Conservation (phyloP, 2,888 invertebrate species). For the Unio delphinus region DNA sequence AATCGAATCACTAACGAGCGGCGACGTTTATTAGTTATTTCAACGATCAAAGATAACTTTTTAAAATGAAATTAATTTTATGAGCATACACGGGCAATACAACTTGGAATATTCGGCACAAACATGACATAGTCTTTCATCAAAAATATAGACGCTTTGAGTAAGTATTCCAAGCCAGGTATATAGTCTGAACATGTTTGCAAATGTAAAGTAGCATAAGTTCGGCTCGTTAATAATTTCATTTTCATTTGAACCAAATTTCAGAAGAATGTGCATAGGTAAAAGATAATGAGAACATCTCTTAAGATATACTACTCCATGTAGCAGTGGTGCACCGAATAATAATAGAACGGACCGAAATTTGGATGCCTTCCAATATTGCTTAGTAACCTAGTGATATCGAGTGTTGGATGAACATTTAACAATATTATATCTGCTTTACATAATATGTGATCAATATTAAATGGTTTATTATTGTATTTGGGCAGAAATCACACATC, state of each 20-base stretch:
- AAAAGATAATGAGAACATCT: conserved; percentile 21
- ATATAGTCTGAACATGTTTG: conserved; percentile 5
- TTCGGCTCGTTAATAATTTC: conserved; percentile 12
- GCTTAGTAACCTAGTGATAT: conserved; percentile 19
- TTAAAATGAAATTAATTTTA: no score
- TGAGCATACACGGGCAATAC: no score
- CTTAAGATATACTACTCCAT: conserved; percentile 13
- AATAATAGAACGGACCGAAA: conserved; percentile 25
- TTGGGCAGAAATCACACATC: conserved; percentile 19
- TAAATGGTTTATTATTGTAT: conserved; percentile 13
- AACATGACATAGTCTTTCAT: no score
- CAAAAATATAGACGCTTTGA: no score
- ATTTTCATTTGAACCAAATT: conserved; percentile 4
- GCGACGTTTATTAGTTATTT: no score
- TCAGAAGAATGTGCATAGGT: conserved; percentile 9
- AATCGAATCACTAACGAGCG: no score
- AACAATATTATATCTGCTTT: conserved; percentile 13
- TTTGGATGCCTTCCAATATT: conserved; percentile 31
- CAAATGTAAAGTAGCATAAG: conserved; percentile 16
- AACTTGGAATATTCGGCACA: no score
- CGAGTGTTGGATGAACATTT: conserved; percentile 14
- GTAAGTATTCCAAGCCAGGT: neutral
- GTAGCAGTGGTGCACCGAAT: conserved; percentile 6
- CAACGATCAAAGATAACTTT: no score
- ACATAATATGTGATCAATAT: conserved; percentile 6